A percentile compares a stretch with the other conserved stretches of the same genome.
Evolutionary conservation across 1,140 invertebrate genomes (phyloP).

Genomic region (Andricus grossulariae): DNA sequence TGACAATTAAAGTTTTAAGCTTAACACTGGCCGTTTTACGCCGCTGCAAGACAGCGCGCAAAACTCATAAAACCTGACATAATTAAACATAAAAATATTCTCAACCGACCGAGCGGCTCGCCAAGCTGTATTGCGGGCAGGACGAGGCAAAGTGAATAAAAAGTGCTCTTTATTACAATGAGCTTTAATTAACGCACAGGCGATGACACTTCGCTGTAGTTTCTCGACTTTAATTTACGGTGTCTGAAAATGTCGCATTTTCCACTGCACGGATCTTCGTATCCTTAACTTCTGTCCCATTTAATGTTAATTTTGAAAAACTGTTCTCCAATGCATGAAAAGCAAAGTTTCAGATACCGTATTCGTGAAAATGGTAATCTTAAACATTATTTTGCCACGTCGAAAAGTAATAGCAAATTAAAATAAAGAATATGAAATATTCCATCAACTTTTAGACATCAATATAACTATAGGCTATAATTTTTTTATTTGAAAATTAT

Average conservation of each 20-base stretch:
- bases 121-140: conserved; percentile 34
- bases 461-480: too few species aligned
- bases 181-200: conserved; percentile 67
- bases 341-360: too few species aligned
- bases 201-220: conserved; percentile 61
- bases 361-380: too few species aligned
- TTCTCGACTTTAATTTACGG: conserved; percentile 67
- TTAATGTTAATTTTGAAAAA: background rate
- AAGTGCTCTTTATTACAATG: conserved; percentile 69
- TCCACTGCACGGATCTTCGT: background rate
- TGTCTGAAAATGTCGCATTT: conserved; percentile 53
- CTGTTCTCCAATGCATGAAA: too few species aligned
- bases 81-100: conserved; percentile 67
- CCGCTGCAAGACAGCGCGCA: conserved; percentile 51
- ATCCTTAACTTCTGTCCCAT: background rate
- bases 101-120: conserved; percentile 34
- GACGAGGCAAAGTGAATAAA: conserved; percentile 62
- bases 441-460: too few species aligned
- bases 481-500: too few species aligned
- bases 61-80: conserved; percentile 61
- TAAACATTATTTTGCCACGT: too few species aligned
- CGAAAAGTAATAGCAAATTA: too few species aligned
- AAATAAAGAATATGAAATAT: too few species aligned
- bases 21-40: conserved; percentile 51
- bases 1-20: conserved; percentile 63